Conservation (phyloP, 2,888 invertebrate genomes). For the Dendrolimus pini region DNA sequence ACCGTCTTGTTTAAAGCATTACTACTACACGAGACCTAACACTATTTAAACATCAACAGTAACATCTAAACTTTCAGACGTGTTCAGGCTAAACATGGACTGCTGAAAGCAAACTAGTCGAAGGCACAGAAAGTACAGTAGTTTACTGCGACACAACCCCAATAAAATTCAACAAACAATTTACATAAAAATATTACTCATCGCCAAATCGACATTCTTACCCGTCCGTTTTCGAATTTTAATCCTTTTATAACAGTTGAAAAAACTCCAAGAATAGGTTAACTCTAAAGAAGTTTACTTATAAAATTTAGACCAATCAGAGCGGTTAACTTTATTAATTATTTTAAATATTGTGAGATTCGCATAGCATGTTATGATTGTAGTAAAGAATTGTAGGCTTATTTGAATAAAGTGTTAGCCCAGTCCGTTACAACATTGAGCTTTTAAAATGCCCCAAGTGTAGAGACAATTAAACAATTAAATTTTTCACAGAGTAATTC, state of each 20-base stretch:
- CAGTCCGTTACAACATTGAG: constrained; percentile 21
- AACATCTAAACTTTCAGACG: constrained; percentile 32
- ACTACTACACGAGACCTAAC: constrained; percentile 14
- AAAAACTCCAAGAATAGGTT: constrained; percentile 3
- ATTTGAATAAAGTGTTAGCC: background rate
- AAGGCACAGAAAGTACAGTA: constrained; percentile 63
- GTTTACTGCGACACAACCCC: constrained; percentile 51
- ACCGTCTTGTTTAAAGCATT: constrained; percentile 1
- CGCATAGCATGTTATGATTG: background rate
- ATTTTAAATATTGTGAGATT: background rate
- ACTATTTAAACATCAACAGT: constrained; percentile 20
- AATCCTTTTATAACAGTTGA: background rate
- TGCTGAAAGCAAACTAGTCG: constrained; percentile 51
- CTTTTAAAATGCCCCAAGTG: constrained; percentile 22
- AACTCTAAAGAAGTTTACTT: background rate
- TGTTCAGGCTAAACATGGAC: constrained; percentile 31
- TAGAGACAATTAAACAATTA: constrained; percentile 25
- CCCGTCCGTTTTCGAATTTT: background rate
- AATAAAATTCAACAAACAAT: constrained; percentile 29
- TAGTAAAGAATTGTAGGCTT: background rate
- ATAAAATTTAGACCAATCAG: too few relatives aligned
- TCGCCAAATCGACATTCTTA: constrained; percentile 1
- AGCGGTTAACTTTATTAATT: background rate
- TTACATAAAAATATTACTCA: constrained; percentile 23
- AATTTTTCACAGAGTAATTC: constrained; percentile 61